Base-by-base conservation (phyloP, 2,888 invertebrate genomes). In the Cecidostiba fungosa region DNA sequence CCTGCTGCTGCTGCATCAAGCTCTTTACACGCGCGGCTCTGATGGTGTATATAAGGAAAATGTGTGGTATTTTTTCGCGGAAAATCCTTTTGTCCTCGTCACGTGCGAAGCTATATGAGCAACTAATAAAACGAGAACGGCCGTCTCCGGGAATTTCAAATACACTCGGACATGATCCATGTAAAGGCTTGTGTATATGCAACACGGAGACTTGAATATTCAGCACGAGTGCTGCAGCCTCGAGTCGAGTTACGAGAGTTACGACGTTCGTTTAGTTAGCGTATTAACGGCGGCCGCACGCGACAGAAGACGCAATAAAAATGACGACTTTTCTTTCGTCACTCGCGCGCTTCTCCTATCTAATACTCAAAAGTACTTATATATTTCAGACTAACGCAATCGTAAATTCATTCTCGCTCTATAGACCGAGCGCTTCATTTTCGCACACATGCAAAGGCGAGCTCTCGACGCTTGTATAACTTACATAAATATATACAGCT, bases 361-460 rank as follows among this genome's bases (percentile, higher is more conserved):
- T 12, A 2, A 10, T 43, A 10, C 43, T 43, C 76, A 6, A 77
- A 77, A 77, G 83, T 69, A 32, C 69, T 50, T 16, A 10, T 66
- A 72, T 69, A 62, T 73, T 32, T 79, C 36, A 74, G 43, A 12
- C 4, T 36, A 78, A 73, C 47, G 73, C 66, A 73, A 50, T 74
- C 74, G 47, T 69, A 74, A 79, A 84, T 69, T 23, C 73, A n/a
- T n/a, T 29, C 62, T 29, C 66, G 54, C 54, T 2, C 62, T 6
- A 1, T 6, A n/a, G 23, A 23, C 4, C 62, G 69, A 16, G 23
- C n/a, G 4, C n/a, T 59, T 59, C 16, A 23, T 23, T 59, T n/a
- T 59, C 54, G 16, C 54, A 10, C n/a, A 16, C 3, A 19, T 54
- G n/a, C 47, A 47, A 14, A 77, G 43, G 1, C 26, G 77, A 2